Base-by-base conservation (phyloP, 30 jellyfish, hydroid and myxozoan species). In the Chironex yamaguchii region DNA sequence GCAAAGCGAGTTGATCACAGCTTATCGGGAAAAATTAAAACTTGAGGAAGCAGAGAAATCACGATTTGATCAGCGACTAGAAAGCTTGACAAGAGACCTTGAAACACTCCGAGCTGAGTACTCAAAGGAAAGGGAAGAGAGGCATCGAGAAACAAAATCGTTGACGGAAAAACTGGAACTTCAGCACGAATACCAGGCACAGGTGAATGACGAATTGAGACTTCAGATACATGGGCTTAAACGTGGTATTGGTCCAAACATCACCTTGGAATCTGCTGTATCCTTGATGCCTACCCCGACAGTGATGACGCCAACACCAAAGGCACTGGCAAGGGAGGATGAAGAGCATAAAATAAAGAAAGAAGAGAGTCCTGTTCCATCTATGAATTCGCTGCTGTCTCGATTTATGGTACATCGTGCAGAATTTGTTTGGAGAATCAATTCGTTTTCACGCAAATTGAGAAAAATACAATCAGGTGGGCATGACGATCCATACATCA, bases 401-500 rank as follows among this genome's bases (percentile, higher is more conserved):
- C 35, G 92, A 53, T 75, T 80, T 28, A 75, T 80, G 24, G 86
- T 66, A 23, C 97, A 93, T 20, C 97, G 97, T n/a, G 97, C 96
- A 0, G 97, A 94, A 72, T 53, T 84, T 24, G 96, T 89, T n/a
- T 94, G 99, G 99, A 78, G 99, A 3, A 83, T 94, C 1, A 89
- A 77, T 62, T 65, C 96, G 9, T 94, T 94, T 76, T 64, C 97
- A 2, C 74, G 96, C 58, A 94, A 94, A 85, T 90, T 94, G 52
- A 84, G 96, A 29, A 94, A 89, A 72, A 88, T 94, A 70, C 97
- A 89, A 81, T 89, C 99, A 33, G 97, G 97, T 14, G 86, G 91
- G 29, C 90, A 89, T 71, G 99, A 94, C 4, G 99, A 94, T 34
- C 99, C 99, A 34, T 89, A 77, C 73, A 85, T 96, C 17, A 89